A percentile compares a stretch with the other conserved stretches of the same genome.
These are phyloP conservation scores for Psylliodes chrysocephalus DNA, from an alignment of 2,888 invertebrate species.

Conservation along the genomic window DNA sequence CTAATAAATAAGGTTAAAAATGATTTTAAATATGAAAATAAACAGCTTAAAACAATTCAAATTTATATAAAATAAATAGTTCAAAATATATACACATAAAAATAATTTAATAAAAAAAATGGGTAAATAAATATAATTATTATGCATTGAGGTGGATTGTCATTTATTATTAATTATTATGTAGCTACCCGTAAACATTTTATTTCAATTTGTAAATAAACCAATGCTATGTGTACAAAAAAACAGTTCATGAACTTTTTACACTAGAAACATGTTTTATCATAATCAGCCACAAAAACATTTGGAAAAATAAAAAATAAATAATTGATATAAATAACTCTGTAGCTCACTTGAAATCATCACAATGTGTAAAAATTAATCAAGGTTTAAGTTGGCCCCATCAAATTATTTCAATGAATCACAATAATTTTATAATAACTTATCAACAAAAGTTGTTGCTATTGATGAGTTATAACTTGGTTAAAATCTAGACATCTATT, in stretches of 20 bases:
- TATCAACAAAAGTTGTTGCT: too few relatives aligned
- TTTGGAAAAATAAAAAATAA: constrained; percentile 37
- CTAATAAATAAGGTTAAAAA: background rate
- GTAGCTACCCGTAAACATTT: constrained; percentile 6
- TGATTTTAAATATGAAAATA: background rate
- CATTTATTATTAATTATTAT: background rate
- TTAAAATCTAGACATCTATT: too few relatives aligned
- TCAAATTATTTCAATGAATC: too few relatives aligned
- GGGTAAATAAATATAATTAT: background rate
- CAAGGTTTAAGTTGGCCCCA: constrained; percentile 20
- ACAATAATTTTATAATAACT: too few relatives aligned
- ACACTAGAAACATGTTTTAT: too few relatives aligned
- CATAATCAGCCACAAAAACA: constrained; percentile 32
- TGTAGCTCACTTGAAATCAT: constrained; percentile 42
- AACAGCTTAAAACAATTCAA: too few relatives aligned
- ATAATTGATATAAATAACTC: constrained; percentile 38
- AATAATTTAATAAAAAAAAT: background rate
- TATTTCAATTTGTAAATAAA: too few relatives aligned
- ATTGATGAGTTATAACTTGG: too few relatives aligned
- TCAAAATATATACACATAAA: background rate
- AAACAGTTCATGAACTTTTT: constrained; percentile 38
- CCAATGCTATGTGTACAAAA: background rate
- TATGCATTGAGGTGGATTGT: constrained; percentile 1
- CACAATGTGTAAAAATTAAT: constrained; percentile 36
- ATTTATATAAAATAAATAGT: background rate